Percentiles rank a stretch among this genome's conserved stretches.
Evolutionary conservation across 2,797 vertebrate species (phyloP).

Genomic region (Acipenser ruthenus): DNA sequence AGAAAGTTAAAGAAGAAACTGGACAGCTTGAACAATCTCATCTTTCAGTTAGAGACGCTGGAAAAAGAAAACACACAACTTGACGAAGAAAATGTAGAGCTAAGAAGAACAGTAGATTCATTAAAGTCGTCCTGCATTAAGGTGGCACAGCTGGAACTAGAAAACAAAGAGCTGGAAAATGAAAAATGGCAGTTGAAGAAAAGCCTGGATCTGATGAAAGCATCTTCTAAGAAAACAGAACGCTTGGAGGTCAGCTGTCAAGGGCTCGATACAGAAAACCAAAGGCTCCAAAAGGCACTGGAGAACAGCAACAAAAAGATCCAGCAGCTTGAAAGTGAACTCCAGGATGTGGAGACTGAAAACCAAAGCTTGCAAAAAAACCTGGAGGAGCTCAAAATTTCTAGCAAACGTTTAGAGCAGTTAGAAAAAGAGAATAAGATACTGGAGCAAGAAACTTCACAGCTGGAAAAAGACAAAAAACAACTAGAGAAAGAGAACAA

Average conservation of each 20-base stretch:
- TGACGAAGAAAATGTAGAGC: constrained; percentile 85
- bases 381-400: constrained; percentile 93
- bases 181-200: constrained; percentile 85
- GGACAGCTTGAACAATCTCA: constrained; percentile 77
- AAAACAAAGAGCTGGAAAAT: constrained; percentile 88
- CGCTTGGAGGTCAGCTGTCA: constrained; percentile 93
- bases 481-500: constrained; percentile 95
- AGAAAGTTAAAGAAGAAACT: constrained; percentile 85
- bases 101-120: constrained; percentile 76
- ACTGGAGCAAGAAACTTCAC: constrained; percentile 87
- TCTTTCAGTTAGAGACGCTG: constrained; percentile 82
- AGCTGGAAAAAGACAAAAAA: constrained; percentile 94
- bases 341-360: constrained; percentile 87
- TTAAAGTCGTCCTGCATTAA: constrained; percentile 75
- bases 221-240: constrained; percentile 87
- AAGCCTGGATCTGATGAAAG: constrained; percentile 85
- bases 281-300: constrained; percentile 87
- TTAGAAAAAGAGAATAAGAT: constrained; percentile 87
- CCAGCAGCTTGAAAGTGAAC: constrained; percentile 83
- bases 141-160: constrained; percentile 79
- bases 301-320: constrained; percentile 96
- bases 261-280: constrained; percentile 93
- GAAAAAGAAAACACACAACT: constrained; percentile 91
- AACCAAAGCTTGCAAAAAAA: constrained; percentile 86
- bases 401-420: constrained; percentile 90